Evolutionary conservation across 2,888 invertebrate species (phyloP).

Genomic region (Thera britannica): DNA sequence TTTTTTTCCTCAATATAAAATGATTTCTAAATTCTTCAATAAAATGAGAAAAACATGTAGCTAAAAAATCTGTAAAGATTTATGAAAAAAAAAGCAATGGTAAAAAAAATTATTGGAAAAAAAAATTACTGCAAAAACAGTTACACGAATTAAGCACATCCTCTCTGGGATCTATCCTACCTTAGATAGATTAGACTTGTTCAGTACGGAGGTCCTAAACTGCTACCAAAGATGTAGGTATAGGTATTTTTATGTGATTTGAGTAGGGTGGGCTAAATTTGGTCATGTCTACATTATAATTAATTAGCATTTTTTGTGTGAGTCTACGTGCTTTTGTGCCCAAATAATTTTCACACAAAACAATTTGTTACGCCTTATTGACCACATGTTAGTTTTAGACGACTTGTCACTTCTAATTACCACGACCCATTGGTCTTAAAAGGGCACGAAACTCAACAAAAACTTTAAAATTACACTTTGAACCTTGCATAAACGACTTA

Average conservation of each 20-base stretch:
- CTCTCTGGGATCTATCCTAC: no score
- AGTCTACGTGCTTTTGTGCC: slow-evolving; percentile 18
- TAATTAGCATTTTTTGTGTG: background rate
- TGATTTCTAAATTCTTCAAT: background rate
- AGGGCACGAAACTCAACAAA: slow-evolving; percentile 34
- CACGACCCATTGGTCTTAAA: slow-evolving; percentile 43
- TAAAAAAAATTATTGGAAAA: no score
- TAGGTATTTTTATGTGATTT: no score
- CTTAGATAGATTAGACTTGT: no score
- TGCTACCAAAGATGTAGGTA: no score
- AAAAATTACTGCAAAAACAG: no score
- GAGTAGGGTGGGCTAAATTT: no score
- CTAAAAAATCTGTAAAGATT: no score
- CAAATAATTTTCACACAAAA: slow-evolving; percentile 30
- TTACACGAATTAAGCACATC: no score
- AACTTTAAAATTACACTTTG: slow-evolving; percentile 17
- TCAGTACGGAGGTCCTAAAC: no score
- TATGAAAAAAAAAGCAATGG: no score
- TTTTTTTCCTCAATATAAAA: slow-evolving; percentile 17
- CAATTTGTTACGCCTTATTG: slow-evolving; percentile 30
- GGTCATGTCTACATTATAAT: background rate
- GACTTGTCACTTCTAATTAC: slow-evolving; percentile 42
- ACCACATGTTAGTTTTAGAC: slow-evolving; percentile 37
- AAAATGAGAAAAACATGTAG: no score
- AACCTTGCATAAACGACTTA: slow-evolving; percentile 22